Evolutionary conservation across 37 sponge, comb jelly and placozoan species (phyloP).

Genomic region (Sycon ciliatum): DNA sequence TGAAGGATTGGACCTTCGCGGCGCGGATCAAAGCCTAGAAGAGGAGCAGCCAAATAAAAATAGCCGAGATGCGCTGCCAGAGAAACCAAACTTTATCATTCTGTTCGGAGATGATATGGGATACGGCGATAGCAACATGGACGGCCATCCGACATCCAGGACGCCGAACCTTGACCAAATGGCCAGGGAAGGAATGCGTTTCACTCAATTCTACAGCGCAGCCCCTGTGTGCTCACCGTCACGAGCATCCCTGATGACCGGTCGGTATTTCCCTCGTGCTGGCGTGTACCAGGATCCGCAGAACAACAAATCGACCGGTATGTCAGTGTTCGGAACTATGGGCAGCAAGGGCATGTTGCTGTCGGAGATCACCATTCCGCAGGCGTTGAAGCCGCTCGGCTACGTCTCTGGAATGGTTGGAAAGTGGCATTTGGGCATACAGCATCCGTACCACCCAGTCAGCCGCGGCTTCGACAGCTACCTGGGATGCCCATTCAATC

Average conservation of each 20-base stretch:
- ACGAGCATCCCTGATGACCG: too few species aligned
- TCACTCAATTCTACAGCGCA: conserved; percentile 13
- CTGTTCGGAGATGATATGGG: conserved; percentile 68
- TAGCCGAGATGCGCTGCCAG: too few species aligned
- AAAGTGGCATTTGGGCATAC: neutral
- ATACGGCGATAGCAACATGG: neutral
- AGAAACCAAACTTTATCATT: conserved; percentile 48
- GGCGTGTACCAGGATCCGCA: too few species aligned
- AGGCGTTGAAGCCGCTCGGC: neutral
- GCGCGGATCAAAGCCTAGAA: too few species aligned
- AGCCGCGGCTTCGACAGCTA: conserved; percentile 2
- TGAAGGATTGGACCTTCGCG: too few species aligned
- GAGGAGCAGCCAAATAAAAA: too few species aligned
- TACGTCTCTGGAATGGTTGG: neutral
- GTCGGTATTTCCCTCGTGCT: too few species aligned
- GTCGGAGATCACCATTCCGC: neutral
- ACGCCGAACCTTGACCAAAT: conserved; percentile 2
- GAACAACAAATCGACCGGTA: too few species aligned
- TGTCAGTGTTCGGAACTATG: neutral
- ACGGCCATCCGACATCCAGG: conserved; percentile 13
- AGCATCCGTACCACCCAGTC: neutral
- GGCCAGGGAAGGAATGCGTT: conserved; percentile 17
- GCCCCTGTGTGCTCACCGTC: conserved; percentile 38
- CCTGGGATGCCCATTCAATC: neutral
- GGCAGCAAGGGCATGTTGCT: neutral